Base-by-base conservation (phyloP, 2,797 vertebrate genomes). In the Ibycter americanus region DNA sequence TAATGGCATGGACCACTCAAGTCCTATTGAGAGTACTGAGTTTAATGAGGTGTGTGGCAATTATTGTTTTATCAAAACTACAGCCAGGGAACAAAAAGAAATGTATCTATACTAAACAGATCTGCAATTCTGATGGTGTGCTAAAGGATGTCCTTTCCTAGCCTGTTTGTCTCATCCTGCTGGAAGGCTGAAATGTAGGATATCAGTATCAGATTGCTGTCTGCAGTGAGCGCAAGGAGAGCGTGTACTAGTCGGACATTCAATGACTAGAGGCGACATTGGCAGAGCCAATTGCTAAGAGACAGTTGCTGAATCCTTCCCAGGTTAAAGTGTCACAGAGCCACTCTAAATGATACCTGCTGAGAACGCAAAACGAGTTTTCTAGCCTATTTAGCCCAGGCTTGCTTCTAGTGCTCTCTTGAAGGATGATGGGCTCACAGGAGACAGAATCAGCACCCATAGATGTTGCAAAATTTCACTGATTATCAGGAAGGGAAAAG, bases 11-110 rank as follows among this genome's bases (percentile, higher is more conserved):
- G 68, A 92, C 90, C 86, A 81, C 91, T 88, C 74, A 47, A 95
- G 85, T 85, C 66, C 88, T 93, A 91, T 70, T 77, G 93, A 90
- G 96, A 96, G 78, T 84, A 83, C 97, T 90, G 91, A 82, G 90
- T 83, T 96, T 94, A 96, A 97, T 97, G 97, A 94, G 92, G 74
- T 95, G 87, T 88, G 87, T 31, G 56, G 59, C 90, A 87, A 73
- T 91, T 95, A 97, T 72, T 70, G 82, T 56, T 80, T 80, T 89
- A 66, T 88, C 74, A 89, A 66, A 97, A 78, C 73, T 15, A 46
- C n/a, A 95, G 87, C 77, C 89, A 91, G 83, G 84, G 87, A 95
- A 87, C 67, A 77, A 76, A 82, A 91, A 89, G 78, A 79, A 94
- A 93, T 91, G 79, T 54, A 86, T 92, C 82, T 88, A 63, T 85